These are phyloP conservation scores for Acheta domesticus DNA, from an alignment of 2,888 invertebrate genomes.

Conservation along the genomic window DNA sequence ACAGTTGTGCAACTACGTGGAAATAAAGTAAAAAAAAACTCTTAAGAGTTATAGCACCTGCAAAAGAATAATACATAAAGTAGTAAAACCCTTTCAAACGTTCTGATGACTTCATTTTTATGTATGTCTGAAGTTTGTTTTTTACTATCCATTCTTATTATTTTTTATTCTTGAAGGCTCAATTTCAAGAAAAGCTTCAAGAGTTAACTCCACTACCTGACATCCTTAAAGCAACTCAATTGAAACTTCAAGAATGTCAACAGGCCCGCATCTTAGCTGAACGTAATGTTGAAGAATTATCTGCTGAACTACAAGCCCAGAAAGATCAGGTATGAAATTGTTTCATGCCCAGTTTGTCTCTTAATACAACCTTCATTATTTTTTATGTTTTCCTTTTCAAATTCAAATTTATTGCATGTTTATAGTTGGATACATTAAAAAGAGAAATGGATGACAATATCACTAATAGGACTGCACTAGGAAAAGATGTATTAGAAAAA, in stretches of 20 bases:
- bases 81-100: too few species aligned
- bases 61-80: too few species aligned
- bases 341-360: not conserved
- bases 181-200: constrained; percentile 66
- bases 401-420: not conserved
- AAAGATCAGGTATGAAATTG: constrained; percentile 54
- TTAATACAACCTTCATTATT: not conserved
- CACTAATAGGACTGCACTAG: not conserved
- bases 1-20: too few species aligned
- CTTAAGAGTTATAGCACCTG: too few species aligned
- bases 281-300: constrained; percentile 62
- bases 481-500: constrained; percentile 27
- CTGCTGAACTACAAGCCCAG: constrained; percentile 60
- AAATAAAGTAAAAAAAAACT: too few species aligned
- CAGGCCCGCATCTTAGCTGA: constrained; percentile 64
- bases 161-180: constrained; percentile 38
- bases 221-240: constrained; percentile 64
- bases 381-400: not conserved
- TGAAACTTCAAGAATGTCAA: constrained; percentile 64
- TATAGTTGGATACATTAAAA: not conserved
- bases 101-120: too few species aligned
- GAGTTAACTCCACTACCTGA: constrained; percentile 68
- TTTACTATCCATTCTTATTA: too few species aligned
- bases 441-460: constrained; percentile 23
- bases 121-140: too few species aligned